Base-by-base conservation (phyloP, 2,888 invertebrate genomes). In the Tipula vernalis region DNA sequence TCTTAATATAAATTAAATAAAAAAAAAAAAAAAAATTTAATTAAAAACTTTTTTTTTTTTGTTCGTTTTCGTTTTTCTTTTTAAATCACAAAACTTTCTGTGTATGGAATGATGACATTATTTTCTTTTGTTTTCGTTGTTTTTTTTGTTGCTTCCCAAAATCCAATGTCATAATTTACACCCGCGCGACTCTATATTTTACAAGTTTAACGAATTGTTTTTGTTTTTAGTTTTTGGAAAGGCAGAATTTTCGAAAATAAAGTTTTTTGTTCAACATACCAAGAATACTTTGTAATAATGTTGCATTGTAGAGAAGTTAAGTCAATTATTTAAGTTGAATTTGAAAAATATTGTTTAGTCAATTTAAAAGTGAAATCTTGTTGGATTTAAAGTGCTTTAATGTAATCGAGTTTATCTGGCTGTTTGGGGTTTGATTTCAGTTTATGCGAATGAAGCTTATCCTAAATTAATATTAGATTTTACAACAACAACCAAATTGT, bases 11-110 rank as follows among this genome's bases (percentile, higher is more conserved):
- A 71, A 71, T 71, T 71, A 71, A 71, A 71, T 71, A 71, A 71
- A 28, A 71, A 71, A 71, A 71, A 28, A 71, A 71, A 71, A 71
- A 28, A 71, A 71, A 71, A 71, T 71, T 71, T 71, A 71, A 71
- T 71, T 71, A 71, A 71, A 28, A 71, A 71, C 71, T 71, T 71
- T 71, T 28, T 18, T 71, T 71, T 71, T 71, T 28, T 10, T 71
- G 28, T 71, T 71, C 28, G 5, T 71, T 71, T 71, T 71, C 28
- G 5, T 51, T 71, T 28, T 28, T 28, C 2, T 71, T 71, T 71
- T 71, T 71, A 71, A 71, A 71, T 71, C 71, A 71, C 71, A 71
- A 71, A 71, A 71, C 71, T 71, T 71, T 71, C n/a, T 71, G 71
- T 28, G 28, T 71, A 28, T 28, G 28, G 71, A 28, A 71, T 71